Base-by-base conservation (phyloP, 2,797 vertebrate genomes). In the Sebastes trivittatus region DNA sequence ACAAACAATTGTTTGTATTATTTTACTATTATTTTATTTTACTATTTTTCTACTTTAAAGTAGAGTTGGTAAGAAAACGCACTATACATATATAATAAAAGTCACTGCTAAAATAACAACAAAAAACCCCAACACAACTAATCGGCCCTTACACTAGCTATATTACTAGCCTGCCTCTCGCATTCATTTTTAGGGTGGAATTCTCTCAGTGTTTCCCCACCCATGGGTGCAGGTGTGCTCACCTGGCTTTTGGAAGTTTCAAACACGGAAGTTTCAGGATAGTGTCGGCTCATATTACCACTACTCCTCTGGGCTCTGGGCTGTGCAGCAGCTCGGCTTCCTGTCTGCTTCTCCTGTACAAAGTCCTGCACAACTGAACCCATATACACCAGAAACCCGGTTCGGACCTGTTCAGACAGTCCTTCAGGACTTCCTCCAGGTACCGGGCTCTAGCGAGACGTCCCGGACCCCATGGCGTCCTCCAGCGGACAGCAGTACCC, bases 261-360 rank as follows among this genome's bases (percentile, higher is more conserved):
- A 30, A 86, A 92, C 89, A 14, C 91, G 93, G 93, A 94, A 94
- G 93, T 87, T 83, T 80, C n/a, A 1, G 14, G 61, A 30, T 3
- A 4, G 3, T 52, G 27, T 20, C 49, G 56, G 4, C 54, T 66
- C 42, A 4, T 29, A 34, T 27, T 6, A 11, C 3, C 14, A 5
- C 66, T 7, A 11, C 29, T 4, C 36, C 11, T 2, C 9, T 25
- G 9, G 8, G 34, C 36, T 38, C 36, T 38, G 36, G 36, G 36
- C 11, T 25, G 20, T 2, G 10, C 0, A 2, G 7, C 2, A 9
- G 46, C 18, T 4, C 49, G 46, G 46, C 30, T 14, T 18, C 6
- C 27, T 29, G 32, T 4, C 10, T 1, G 36, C 5, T 2, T 72
- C 5, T 22, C 11, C 18, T 18, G 2, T 1, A 66, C 13, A 9